These are phyloP conservation scores for Mythimna pallens DNA, from an alignment of 2,888 invertebrate species.

Conservation along the genomic window DNA sequence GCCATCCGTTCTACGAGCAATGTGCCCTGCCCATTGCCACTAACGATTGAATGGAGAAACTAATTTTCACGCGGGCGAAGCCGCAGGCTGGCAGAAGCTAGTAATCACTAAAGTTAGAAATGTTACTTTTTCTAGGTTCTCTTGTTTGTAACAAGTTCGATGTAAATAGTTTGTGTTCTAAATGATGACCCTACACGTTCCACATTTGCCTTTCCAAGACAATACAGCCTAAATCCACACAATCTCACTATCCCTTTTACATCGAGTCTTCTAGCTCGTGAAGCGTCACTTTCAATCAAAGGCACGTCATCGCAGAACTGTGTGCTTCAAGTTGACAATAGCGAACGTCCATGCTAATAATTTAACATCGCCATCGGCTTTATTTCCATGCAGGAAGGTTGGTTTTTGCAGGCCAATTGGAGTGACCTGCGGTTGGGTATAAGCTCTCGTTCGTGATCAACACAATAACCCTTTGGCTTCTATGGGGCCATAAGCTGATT, in stretches of 20 bases:
- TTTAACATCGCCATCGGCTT: not conserved
- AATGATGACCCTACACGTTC: not conserved
- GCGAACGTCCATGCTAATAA: not conserved
- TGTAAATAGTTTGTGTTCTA: not conserved
- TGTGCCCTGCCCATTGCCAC: too few relatives aligned
- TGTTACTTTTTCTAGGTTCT: too few relatives aligned
- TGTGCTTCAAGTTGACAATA: slow-evolving; percentile 27
- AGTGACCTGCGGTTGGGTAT: slow-evolving; percentile 2
- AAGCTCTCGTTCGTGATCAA: slow-evolving; percentile 40
- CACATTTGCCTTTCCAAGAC: not conserved
- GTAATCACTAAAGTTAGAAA: too few relatives aligned
- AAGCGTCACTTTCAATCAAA: slow-evolving; percentile 29
- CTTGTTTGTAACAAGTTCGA: not conserved
- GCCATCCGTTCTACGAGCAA: too few relatives aligned
- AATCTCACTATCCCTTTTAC: not conserved
- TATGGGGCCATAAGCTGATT: slow-evolving; percentile 30
- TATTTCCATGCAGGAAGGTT: not conserved
- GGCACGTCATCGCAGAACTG: slow-evolving; percentile 18
- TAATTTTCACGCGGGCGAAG: too few relatives aligned
- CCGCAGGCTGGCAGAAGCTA: too few relatives aligned
- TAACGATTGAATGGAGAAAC: too few relatives aligned
- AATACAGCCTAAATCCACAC: not conserved
- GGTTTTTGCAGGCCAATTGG: not conserved
- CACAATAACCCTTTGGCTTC: slow-evolving; percentile 42
- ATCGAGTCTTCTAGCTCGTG: not conserved